Evolutionary conservation across 1,140 invertebrate species (phyloP).

Genomic region (Lasaia peninsularis): DNA sequence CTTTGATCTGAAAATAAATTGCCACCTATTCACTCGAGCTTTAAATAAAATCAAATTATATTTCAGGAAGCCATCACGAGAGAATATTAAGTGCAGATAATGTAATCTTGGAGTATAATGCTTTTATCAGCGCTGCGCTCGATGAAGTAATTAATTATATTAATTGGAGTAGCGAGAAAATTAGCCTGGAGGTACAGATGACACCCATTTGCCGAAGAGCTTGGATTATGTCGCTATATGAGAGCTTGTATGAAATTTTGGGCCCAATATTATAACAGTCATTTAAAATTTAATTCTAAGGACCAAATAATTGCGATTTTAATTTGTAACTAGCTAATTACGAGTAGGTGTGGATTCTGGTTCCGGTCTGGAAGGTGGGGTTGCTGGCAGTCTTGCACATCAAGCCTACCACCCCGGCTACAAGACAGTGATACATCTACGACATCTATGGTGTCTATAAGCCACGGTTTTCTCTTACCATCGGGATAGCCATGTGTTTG

Average conservation of each 20-base stretch:
- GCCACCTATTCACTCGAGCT: no score
- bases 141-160: constrained; percentile 31
- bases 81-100: constrained; percentile 29
- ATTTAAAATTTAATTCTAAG: neutral
- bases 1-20: no score
- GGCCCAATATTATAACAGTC: neutral
- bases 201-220: constrained; percentile 21
- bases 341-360: neutral
- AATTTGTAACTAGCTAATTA: neutral
- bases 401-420: no score
- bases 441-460: no score
- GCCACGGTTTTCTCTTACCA: no score
- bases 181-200: constrained; percentile 23
- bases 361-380: no score
- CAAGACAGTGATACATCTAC: no score
- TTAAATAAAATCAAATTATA: neutral
- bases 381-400: no score
- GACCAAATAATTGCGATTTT: neutral
- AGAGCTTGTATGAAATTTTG: constrained; percentile 17
- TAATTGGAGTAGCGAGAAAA: constrained; percentile 28
- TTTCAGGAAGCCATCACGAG: neutral
- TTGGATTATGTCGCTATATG: constrained; percentile 24
- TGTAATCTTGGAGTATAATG: constrained; percentile 26
- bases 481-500: no score
- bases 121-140: constrained; percentile 30